Evolutionary conservation across 2,888 invertebrate species (phyloP).

Genomic region (Strigamia crassipes): DNA sequence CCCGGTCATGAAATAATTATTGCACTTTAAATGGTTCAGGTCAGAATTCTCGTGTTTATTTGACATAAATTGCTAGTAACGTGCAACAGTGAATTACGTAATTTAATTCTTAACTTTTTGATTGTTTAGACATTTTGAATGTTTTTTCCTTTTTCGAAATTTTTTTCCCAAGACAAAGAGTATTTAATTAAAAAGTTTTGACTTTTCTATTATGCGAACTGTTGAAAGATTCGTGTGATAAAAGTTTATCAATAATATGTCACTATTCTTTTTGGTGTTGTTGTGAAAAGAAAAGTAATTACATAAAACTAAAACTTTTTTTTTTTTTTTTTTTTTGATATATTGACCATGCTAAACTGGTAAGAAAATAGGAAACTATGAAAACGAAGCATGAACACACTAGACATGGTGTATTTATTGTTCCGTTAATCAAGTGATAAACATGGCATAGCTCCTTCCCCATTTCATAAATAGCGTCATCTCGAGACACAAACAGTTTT

Average conservation of each 20-base stretch:
- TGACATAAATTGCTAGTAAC: neutral
- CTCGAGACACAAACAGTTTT: constrained; percentile 22
- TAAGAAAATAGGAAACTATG: neutral
- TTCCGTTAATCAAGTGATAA: constrained; percentile 24
- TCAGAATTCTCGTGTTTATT: neutral
- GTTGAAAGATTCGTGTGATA: neutral
- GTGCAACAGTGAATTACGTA: neutral
- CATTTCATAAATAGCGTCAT: constrained; percentile 23
- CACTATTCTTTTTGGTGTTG: constrained; percentile 3
- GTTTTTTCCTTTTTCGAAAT: neutral
- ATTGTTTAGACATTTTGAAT: neutral
- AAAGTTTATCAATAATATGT: neutral
- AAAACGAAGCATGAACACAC: neutral
- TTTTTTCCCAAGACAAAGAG: neutral
- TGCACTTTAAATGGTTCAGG: neutral
- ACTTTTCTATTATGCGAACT: neutral
- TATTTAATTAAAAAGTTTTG: constrained; percentile 23
- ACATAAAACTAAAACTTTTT: neutral
- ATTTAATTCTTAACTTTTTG: neutral
- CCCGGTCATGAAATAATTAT: constrained; percentile 18
- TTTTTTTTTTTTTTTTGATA: neutral
- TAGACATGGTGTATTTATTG: neutral
- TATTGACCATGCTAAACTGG: neutral
- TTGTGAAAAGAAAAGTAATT: neutral
- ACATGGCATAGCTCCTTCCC: neutral